Conservation (phyloP, 2,888 invertebrate genomes). For the Halocaridina rubra region DNA sequence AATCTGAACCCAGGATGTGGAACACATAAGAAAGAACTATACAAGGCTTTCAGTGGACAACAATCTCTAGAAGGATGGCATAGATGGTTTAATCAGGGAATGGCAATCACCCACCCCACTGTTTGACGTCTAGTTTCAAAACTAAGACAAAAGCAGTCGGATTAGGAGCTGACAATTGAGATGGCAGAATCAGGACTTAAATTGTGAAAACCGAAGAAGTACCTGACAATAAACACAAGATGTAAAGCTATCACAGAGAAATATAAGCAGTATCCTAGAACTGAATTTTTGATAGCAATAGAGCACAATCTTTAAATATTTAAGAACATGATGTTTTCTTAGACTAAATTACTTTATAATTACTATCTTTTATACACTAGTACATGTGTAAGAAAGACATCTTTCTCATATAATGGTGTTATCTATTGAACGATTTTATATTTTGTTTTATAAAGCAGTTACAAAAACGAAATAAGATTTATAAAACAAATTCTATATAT, state of each 20-base stretch:
- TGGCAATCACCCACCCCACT: background rate
- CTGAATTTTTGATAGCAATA: background rate
- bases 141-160: background rate
- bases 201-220: slow-evolving; percentile 10
- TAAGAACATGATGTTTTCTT: background rate
- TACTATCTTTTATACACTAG: no score
- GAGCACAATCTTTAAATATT: background rate
- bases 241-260: background rate
- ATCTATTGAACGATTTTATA: no score
- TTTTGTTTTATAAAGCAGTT: no score
- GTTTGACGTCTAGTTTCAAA: slow-evolving; percentile 19
- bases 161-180: slow-evolving; percentile 1
- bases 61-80: background rate
- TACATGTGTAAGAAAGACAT: no score
- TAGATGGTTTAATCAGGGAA: background rate
- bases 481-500: no score
- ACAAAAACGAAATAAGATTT: no score
- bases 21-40: background rate
- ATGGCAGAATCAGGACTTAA: background rate
- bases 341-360: no score
- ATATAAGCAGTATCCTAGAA: slow-evolving; percentile 4
- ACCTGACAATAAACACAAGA: slow-evolving; percentile 9
- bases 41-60: background rate
- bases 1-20: background rate
- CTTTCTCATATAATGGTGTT: no score